A percentile compares a stretch with the other conserved stretches of the same genome.
These are phyloP conservation scores for Epicampocera succincta DNA, from an alignment of 2,888 invertebrate species.

Conservation along the genomic window DNA sequence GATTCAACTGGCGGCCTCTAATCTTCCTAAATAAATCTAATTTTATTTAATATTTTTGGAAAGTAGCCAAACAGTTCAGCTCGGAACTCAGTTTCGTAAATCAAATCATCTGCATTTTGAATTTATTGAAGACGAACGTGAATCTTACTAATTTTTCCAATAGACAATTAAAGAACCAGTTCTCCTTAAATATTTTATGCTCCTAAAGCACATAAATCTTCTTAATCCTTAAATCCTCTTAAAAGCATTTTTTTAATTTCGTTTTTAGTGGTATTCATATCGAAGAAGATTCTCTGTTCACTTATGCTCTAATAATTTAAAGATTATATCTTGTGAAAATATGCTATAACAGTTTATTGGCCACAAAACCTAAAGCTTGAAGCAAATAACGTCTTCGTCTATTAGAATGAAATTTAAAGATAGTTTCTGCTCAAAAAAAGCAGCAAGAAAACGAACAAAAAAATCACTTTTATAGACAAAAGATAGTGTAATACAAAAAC, in stretches of 20 bases:
- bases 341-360: slow-evolving; percentile 67
- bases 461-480: slow-evolving; percentile 22
- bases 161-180: too few species aligned
- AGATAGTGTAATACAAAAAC: not conserved
- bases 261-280: slow-evolving; percentile 6
- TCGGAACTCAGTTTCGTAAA: too few species aligned
- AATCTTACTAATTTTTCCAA: too few species aligned
- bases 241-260: slow-evolving; percentile 2
- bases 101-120: too few species aligned
- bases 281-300: slow-evolving; percentile 40
- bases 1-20: too few species aligned
- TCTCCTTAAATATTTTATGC: not conserved
- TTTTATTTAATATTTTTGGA: too few species aligned
- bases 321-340: slow-evolving; percentile 62
- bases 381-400: slow-evolving; percentile 51
- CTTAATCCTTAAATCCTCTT: slow-evolving; percentile 36
- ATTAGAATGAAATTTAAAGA: slow-evolving; percentile 49
- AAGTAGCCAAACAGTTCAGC: too few species aligned
- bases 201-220: not conserved
- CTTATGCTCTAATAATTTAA: slow-evolving; percentile 67
- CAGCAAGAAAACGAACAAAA: slow-evolving; percentile 9
- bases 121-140: too few species aligned
- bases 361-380: slow-evolving; percentile 55
- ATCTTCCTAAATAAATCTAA: too few species aligned
- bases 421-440: slow-evolving; percentile 4